These are phyloP conservation scores for Stigmatopora nigra DNA, from an alignment of 2,113 vertebrate genomes.

Conservation along the genomic window DNA sequence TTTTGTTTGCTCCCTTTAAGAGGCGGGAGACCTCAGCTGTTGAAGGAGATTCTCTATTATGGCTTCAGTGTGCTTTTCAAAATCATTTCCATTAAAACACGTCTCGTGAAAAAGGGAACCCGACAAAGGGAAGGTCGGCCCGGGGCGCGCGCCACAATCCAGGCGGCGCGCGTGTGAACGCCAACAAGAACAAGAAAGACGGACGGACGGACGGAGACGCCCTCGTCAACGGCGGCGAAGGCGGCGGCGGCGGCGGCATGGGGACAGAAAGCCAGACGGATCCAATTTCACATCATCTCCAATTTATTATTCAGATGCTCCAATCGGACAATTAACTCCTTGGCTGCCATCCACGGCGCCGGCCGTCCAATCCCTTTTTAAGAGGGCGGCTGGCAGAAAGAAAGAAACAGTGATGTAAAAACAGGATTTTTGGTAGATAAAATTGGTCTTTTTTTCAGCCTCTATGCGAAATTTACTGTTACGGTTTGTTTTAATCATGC, in stretches of 20 bases:
- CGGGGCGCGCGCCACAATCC: constrained; percentile 66
- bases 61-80: constrained; percentile 78
- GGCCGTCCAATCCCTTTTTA: no score
- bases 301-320: no score
- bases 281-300: no score
- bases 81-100: constrained; percentile 79
- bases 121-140: constrained; percentile 76
- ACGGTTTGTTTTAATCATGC: no score
- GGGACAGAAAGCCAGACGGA: no score
- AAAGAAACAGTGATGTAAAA: no score
- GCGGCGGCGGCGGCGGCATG: not conserved
- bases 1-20: constrained; percentile 68
- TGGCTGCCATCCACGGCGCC: no score
- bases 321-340: no score
- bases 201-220: constrained; percentile 58
- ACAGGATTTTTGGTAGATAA: no score
- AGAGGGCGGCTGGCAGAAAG: no score
- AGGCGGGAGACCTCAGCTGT: constrained; percentile 76
- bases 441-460: no score
- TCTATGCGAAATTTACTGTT: no score
- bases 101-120: constrained; percentile 68
- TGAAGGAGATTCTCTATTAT: constrained; percentile 77
- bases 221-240: constrained; percentile 25
- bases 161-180: constrained; percentile 49
- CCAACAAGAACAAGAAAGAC: constrained; percentile 36